These are phyloP conservation scores for Andrena cerasifolii DNA, from an alignment of 1,140 invertebrate species.

Conservation along the genomic window DNA sequence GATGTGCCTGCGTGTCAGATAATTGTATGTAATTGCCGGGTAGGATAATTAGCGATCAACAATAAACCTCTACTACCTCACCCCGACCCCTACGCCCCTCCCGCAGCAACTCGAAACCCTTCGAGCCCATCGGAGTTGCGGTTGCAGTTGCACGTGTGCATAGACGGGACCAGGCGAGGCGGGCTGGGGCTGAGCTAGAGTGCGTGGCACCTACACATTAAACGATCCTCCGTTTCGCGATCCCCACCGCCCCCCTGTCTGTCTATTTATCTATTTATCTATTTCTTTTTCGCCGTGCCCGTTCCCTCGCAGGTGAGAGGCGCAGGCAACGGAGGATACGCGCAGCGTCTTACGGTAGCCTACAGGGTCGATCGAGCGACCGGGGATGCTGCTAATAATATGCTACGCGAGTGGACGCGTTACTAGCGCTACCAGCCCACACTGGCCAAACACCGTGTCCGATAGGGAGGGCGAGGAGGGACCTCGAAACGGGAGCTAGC, in stretches of 20 bases:
- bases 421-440: slow-evolving; percentile 67
- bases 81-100: slow-evolving; percentile 28
- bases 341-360: slow-evolving; percentile 59
- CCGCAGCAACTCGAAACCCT: neutral
- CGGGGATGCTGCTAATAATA: slow-evolving; percentile 69
- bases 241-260: slow-evolving; percentile 28
- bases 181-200: neutral
- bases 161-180: neutral
- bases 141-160: slow-evolving; percentile 35
- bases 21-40: slow-evolving; percentile 79
- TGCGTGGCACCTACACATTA: slow-evolving; percentile 23
- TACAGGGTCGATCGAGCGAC: slow-evolving; percentile 52
- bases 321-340: slow-evolving; percentile 41
- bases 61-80: slow-evolving; percentile 78
- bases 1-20: slow-evolving; percentile 77
- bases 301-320: slow-evolving; percentile 27
- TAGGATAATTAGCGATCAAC: slow-evolving; percentile 81
- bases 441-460: neutral
- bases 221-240: slow-evolving; percentile 36
- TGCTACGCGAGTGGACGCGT: slow-evolving; percentile 71
- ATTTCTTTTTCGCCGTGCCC: slow-evolving; percentile 20
- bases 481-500: slow-evolving; percentile 56
- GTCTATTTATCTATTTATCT: slow-evolving; percentile 43
- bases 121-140: neutral
- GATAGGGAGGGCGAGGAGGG: neutral